Conservation (phyloP, 2,797 vertebrate genomes). For the Bryconaethiops microstoma region DNA sequence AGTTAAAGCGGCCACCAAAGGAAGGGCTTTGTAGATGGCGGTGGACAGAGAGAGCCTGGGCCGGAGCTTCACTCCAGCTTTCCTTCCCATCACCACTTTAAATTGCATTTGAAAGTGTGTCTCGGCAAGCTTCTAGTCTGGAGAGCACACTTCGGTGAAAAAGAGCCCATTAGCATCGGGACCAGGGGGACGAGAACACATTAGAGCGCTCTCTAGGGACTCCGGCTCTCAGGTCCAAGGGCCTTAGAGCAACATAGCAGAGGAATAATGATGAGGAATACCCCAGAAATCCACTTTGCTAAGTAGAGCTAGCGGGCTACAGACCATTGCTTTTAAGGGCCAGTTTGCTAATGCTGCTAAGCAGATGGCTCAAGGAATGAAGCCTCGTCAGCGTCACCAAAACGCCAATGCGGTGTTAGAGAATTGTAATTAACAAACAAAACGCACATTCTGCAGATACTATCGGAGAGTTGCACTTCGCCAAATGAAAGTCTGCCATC, state of each 20-base stretch:
- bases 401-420: neutral
- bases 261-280: conserved; percentile 71
- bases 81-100: conserved; percentile 58
- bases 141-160: conserved; percentile 61
- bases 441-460: conserved; percentile 21
- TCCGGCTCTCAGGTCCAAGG: conserved; percentile 62
- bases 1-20: conserved; percentile 10
- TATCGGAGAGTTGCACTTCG: neutral
- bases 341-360: conserved; percentile 23
- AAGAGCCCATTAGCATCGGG: conserved; percentile 71
- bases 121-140: conserved; percentile 56
- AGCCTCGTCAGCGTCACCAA: conserved; percentile 24
- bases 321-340: conserved; percentile 35
- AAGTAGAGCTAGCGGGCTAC: conserved; percentile 61
- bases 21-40: conserved; percentile 16
- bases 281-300: conserved; percentile 63
- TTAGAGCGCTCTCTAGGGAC: conserved; percentile 68
- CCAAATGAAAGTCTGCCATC: neutral
- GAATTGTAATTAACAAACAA: conserved; percentile 48
- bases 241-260: conserved; percentile 66
- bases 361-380: conserved; percentile 40
- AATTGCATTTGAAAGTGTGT: conserved; percentile 66
- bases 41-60: conserved; percentile 19
- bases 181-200: conserved; percentile 71
- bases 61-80: conserved; percentile 36